Conservation (phyloP, 2,113 vertebrate species). For the Petromus typicus region DNA sequence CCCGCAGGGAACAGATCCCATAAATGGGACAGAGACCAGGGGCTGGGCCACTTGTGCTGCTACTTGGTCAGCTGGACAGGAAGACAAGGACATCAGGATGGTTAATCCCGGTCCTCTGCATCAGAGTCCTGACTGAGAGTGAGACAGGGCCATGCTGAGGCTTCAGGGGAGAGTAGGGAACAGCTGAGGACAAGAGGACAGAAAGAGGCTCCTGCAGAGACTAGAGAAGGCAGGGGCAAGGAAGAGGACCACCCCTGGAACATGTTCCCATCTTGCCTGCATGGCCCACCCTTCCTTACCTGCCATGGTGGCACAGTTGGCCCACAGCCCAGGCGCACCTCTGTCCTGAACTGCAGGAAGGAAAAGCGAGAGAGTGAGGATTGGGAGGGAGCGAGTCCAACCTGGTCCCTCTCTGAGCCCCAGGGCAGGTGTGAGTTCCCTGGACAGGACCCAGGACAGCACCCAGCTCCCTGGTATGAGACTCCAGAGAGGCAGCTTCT, state of each 20-base stretch:
- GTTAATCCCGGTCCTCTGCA: neutral
- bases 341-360: conserved; percentile 78
- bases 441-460: neutral
- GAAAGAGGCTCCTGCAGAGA: neutral
- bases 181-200: neutral
- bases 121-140: neutral
- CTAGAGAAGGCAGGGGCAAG: neutral
- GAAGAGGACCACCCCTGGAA: neutral
- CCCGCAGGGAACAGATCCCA: neutral
- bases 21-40: neutral
- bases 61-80: neutral
- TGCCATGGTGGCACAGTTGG: conserved; percentile 82
- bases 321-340: conserved; percentile 17
- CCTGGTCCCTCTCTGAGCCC: neutral
- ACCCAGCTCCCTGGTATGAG: neutral
- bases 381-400: neutral
- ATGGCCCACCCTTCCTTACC: conserved; percentile 68
- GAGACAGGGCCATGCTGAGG: neutral
- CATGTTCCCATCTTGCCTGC: neutral
- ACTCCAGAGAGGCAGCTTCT: neutral
- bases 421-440: neutral
- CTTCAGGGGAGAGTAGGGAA: neutral
- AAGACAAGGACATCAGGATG: neutral
- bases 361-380: conserved; percentile 46
- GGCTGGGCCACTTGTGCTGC: neutral